Base-by-base conservation (phyloP, 2,113 vertebrate species). In the cattle (Bos taurus) region DNA sequence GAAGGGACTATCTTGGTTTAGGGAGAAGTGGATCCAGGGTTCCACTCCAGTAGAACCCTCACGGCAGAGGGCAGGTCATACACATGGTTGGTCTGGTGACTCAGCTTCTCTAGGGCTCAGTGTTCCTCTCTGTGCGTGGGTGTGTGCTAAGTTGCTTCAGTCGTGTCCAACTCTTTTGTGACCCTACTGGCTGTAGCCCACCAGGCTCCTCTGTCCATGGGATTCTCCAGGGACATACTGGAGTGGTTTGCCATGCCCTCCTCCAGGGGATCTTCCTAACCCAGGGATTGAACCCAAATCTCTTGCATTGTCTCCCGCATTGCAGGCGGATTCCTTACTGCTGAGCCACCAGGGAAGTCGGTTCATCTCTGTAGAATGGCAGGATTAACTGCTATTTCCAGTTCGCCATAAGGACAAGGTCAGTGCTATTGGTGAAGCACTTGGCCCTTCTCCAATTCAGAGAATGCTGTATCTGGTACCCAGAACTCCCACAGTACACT, bases 1-100 rank as follows among this genome's bases (percentile, higher is more conserved):
- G 7, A 46, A 15, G 74, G 50, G 23, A 21, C 89, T 1, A 1
- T 25, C 74, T 52, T 4, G 50, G 71, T 11, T 46, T 40, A 4
- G 17, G 40, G 26, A 33, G n/a, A 16, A 23, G 52, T 7, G 23
- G 28, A 9, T 1, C 1, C 40, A 14, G 2, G 2, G 28, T 1
- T 60, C n/a, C n/a, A 13, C 62, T 19, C 25, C 43, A 7, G 6
- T 40, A 21, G 36, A n/a, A n/a, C 21, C 83, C 21, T n/a, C 2
- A 30, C 16, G 7, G 1, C 1, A 14, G 56, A 36, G 52, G 15
- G 16, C 7, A 7, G 56, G 48, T 60, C 60, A 4, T n/a, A 8
- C 1, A 2, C 2, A 0, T 16, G 2, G 0, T 5, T 0, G n/a
- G 62, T 12, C 62, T n/a, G 62, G 54, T 25, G 33, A 50, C 50